phyloP scores from a whole-genome alignment of 2,113 vertebrate species.

The Catagonus wagneri region DNA sequence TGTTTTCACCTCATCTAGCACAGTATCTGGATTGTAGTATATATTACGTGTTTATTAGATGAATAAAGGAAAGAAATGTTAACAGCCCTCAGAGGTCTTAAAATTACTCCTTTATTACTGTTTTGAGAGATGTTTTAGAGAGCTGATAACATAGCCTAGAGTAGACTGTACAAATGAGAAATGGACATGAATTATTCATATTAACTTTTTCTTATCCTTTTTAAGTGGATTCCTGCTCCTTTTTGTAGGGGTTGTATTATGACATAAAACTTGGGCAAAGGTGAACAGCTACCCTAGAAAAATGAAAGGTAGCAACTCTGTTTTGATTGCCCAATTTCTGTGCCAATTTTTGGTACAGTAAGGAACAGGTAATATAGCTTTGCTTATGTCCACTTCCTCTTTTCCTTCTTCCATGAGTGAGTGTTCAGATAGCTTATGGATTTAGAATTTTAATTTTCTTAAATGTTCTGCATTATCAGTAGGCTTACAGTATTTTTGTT shows the following conservation, averaged over 20 bases:
- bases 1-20: not conserved
- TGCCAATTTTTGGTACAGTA: not conserved
- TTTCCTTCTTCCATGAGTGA: slow-evolving; percentile 46
- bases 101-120: not conserved
- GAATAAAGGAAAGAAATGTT: not conserved
- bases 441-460: slow-evolving; percentile 48
- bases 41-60: not conserved
- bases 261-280: not conserved
- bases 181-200: slow-evolving; percentile 3
- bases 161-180: slow-evolving; percentile 44
- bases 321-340: not conserved
- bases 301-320: not conserved
- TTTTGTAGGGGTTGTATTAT: slow-evolving; percentile 32
- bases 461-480: slow-evolving; percentile 6
- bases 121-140: slow-evolving; percentile 64
- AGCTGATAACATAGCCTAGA: not conserved
- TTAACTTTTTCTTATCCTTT: not conserved
- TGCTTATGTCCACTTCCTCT: not conserved
- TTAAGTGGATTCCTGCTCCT: slow-evolving; percentile 14
- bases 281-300: not conserved
- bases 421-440: not conserved
- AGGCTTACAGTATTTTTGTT: slow-evolving; percentile 66
- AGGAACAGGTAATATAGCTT: not conserved
- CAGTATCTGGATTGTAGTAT: not conserved
- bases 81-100: not conserved